A percentile compares a stretch with the other conserved stretches of the same genome.
These are phyloP conservation scores for Ectobius pallidus DNA, from an alignment of 2,888 invertebrate species.

Conservation along the genomic window DNA sequence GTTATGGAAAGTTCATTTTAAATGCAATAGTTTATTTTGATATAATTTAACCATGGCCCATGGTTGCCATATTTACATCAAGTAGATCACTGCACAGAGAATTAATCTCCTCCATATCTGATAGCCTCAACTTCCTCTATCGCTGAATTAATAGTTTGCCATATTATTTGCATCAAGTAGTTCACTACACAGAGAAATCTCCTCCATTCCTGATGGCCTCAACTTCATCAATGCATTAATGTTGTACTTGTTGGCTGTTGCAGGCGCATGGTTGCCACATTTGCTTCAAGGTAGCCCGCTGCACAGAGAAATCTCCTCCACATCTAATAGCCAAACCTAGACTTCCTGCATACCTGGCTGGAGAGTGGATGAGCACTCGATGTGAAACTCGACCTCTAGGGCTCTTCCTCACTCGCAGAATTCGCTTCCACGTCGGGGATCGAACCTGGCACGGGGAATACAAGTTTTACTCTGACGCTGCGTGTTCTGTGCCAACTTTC, in stretches of 20 bases:
- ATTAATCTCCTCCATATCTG: too few relatives aligned
- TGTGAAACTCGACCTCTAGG: slow-evolving; percentile 64
- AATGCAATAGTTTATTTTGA: too few relatives aligned
- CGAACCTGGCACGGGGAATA: slow-evolving; percentile 60
- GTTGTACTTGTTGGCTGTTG: too few relatives aligned
- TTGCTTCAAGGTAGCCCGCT: slow-evolving; percentile 53
- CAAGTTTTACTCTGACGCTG: slow-evolving; percentile 61
- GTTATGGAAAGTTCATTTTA: too few relatives aligned
- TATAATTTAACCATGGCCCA: too few relatives aligned
- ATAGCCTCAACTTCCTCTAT: too few relatives aligned
- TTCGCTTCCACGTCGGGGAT: slow-evolving; percentile 54
- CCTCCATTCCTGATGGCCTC: too few relatives aligned
- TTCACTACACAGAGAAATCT: slow-evolving; percentile 54
- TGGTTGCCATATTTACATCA: too few relatives aligned
- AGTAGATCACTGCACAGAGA: too few relatives aligned
- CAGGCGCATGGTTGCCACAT: slow-evolving; percentile 52
- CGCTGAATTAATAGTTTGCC: too few relatives aligned
- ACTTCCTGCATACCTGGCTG: slow-evolving; percentile 54
- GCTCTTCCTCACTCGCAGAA: slow-evolving; percentile 59
- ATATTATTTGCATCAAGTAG: slow-evolving; percentile 53
- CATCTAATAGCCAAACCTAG: slow-evolving; percentile 56
- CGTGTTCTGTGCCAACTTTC: slow-evolving; percentile 59
- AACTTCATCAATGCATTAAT: too few relatives aligned
- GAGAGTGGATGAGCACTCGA: slow-evolving; percentile 62
- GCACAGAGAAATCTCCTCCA: slow-evolving; percentile 58